Conservation (phyloP, 1,140 invertebrate genomes). For the Sweltsa coloradensis region DNA sequence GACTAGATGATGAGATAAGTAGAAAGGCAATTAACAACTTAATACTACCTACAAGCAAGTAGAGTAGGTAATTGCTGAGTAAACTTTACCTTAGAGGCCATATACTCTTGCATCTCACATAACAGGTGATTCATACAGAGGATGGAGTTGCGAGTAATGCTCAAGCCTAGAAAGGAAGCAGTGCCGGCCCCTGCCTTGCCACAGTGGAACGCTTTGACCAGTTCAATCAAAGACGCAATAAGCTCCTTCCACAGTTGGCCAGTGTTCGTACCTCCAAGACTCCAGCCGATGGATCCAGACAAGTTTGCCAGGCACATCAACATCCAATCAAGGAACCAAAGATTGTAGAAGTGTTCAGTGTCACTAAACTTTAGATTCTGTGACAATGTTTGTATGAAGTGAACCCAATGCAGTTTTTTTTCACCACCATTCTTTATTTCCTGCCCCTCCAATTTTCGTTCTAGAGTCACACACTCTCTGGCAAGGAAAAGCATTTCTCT, state of each 20-base stretch:
- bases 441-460: conserved; percentile 22
- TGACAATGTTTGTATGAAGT: conserved; percentile 23
- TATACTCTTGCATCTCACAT: conserved; percentile 33
- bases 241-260: conserved; percentile 15
- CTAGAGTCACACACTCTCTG: conserved; percentile 20
- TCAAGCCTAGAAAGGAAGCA: conserved; percentile 39
- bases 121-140: conserved; percentile 40
- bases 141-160: conserved; percentile 37
- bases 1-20: no score
- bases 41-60: no score
- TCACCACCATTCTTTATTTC: background rate
- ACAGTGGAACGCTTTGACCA: conserved; percentile 38
- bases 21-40: no score
- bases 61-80: no score
- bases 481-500: conserved; percentile 22
- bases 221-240: conserved; percentile 28
- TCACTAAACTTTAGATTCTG: conserved; percentile 24
- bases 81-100: conserved; percentile 28
- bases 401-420: conserved; percentile 18
- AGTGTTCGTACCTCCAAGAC: conserved; percentile 23
- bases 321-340: conserved; percentile 38
- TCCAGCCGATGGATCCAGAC: conserved; percentile 34
- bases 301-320: conserved; percentile 35
- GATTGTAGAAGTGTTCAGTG: conserved; percentile 38
- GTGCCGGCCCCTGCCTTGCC: conserved; percentile 24